Evolutionary conservation across 2,113 vertebrate species (phyloP).

Genomic region (Nymphicus hollandicus): DNA sequence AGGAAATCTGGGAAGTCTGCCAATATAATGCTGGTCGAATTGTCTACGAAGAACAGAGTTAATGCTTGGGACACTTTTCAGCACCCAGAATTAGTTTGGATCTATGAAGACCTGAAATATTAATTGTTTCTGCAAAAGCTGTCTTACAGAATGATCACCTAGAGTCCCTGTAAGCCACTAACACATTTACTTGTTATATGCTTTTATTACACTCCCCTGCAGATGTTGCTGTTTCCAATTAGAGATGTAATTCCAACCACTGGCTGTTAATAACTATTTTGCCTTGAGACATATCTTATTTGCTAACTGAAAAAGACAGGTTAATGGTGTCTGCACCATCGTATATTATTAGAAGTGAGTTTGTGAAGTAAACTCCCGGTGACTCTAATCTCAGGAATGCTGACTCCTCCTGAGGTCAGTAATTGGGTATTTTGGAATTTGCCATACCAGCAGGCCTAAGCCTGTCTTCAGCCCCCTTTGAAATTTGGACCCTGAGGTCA

Average conservation of each 20-base stretch:
- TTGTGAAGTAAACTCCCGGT: conserved; percentile 81
- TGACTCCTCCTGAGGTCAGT: conserved; percentile 86
- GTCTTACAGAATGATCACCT: conserved; percentile 12
- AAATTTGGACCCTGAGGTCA: conserved; percentile 80
- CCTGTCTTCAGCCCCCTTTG: conserved; percentile 81
- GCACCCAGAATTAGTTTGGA: not conserved
- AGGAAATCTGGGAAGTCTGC: conserved; percentile 21
- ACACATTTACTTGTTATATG: conserved; percentile 26
- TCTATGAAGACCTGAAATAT: not conserved
- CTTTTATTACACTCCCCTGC: conserved; percentile 64
- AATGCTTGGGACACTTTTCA: conserved; percentile 15
- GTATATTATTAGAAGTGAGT: conserved; percentile 82
- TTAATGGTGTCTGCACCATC: conserved; percentile 76
- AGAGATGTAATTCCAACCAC: conserved; percentile 69
- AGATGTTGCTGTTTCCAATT: conserved; percentile 81
- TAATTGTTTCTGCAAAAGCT: conserved; percentile 19
- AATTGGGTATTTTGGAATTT: conserved; percentile 80
- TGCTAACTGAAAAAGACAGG: conserved; percentile 80
- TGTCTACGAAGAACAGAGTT: not conserved
- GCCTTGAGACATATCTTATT: conserved; percentile 74
- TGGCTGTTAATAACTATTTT: conserved; percentile 78
- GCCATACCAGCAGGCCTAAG: conserved; percentile 82
- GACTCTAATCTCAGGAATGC: conserved; percentile 87
- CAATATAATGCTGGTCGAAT: not conserved
- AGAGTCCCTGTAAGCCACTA: conserved; percentile 12